Base-by-base conservation (phyloP, 2,113 vertebrate genomes). In the Pandion haliaetus region DNA sequence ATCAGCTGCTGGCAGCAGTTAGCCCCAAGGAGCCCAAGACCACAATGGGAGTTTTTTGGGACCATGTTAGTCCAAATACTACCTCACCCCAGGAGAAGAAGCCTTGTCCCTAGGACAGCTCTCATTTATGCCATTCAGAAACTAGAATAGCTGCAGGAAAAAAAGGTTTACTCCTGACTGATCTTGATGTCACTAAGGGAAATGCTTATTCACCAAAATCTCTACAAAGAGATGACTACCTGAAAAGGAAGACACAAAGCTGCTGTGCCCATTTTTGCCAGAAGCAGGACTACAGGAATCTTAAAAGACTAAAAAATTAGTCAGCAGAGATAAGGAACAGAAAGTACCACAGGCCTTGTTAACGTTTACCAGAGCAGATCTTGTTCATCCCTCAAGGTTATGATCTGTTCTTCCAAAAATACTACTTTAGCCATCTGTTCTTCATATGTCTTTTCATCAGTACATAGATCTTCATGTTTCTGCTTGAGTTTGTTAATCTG, bases 361-460 rank as follows among this genome's bases (percentile, higher is more conserved):
- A 59, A 83, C 66, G 38, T 93, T 97, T 97, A 97, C 94, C 97
- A 79, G 82, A 98, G 92, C 28, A 96, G 83, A 84, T 97, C 93
- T 95, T 97, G 97, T 58, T 99, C 98, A 59, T 96, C 97, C 93
- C 98, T 98, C 83, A 98, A 97, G 76, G 90, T 97, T 92, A 92
- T 93, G 88, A 98, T 93, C 88, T 98, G 97, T 83, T 97, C 95
- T 92, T 98, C 88, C 98, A 98, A 89, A 90, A 92, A 8, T 92
- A 97, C 78, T 87, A 88, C 59, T 97, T 96, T 93, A 71, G 96
- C 95, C 84, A 96, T 91, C 86, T 98, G 97, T 78, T 98, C 98
- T 28, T 98, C 96, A 23, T 11, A 78, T 4, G 17, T 44, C 45
- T 86, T 91, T 47, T 90, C 95, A 50, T 52, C 96, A 24, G 77